Base-by-base conservation (phyloP, 2,888 invertebrate genomes). In the Eupithecia subfuscata region DNA sequence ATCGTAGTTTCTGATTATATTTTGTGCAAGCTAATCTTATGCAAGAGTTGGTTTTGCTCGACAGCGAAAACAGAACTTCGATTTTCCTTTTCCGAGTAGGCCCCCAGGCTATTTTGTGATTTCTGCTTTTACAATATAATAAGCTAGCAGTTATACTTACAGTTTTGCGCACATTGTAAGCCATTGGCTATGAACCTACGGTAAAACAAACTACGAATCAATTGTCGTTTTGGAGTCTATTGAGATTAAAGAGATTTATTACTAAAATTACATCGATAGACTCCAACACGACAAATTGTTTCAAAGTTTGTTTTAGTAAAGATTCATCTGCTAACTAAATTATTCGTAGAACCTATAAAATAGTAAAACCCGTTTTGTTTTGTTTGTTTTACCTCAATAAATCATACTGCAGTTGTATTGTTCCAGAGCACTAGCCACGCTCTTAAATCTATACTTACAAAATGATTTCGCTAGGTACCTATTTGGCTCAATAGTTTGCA, bases 401-500 rank as follows among this genome's bases (percentile, higher is more conserved):
- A 22, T 22, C 56, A 22, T 3, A 56, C 52, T n/a, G 56, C 56
- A 60, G 9, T 60, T 25, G 22, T 60, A 25, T 60, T 5, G 37
- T 40, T 40, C 9, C 40, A n/a, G 43, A 14, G 12, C 43, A n/a
- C 22, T 18, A 12, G 12, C 12, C 7, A 22, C 43, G 25, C 9
- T 14, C n/a, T 68, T 43, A n/a, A 37, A 22, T 22, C 22, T 37
- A 65, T 68, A 43, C 67, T 68, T 43, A 43, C 43, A 43, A 68
- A 43, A 68, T 43, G 43, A 68, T 25, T 65, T n/a, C 22, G 43
- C 67, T 68, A 64, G 34, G 8, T 64, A 64, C 16, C 16, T 22
- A 37, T 65, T 65, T 68, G 67, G 67, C 67, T 68, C 22, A 43
- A 43, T 34, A 25, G 2, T 67, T 22, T 68, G n/a, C 22, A 65